Conservation (phyloP, 2,888 invertebrate species). For the Lymantria dispar region DNA sequence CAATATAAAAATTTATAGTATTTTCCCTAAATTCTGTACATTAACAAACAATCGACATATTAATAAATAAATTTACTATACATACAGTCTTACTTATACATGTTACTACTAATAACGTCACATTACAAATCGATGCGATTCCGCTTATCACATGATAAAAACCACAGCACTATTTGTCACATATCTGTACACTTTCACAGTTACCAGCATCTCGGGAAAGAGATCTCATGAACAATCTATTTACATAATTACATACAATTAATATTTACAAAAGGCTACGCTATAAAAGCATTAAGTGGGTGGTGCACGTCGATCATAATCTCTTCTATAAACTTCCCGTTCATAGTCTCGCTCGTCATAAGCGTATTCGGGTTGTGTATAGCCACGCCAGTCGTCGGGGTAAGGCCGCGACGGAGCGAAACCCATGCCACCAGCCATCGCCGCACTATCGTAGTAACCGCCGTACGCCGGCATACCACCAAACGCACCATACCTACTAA, state of each 20-base stretch:
- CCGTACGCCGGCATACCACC: slow-evolving; percentile 72
- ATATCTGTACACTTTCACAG: slow-evolving; percentile 64
- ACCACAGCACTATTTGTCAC: slow-evolving; percentile 80
- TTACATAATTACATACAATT: slow-evolving; percentile 60
- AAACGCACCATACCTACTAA: slow-evolving; percentile 70
- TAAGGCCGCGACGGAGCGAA: slow-evolving; percentile 68
- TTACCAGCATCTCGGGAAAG: slow-evolving; percentile 59
- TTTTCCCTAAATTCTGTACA: slow-evolving; percentile 69
- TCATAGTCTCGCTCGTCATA: slow-evolving; percentile 81
- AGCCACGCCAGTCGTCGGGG: slow-evolving; percentile 77
- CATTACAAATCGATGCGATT: slow-evolving; percentile 60
- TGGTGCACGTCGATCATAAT: slow-evolving; percentile 85
- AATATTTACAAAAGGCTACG: slow-evolving; percentile 58
- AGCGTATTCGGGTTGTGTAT: slow-evolving; percentile 73
- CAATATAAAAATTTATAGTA: slow-evolving; percentile 71
- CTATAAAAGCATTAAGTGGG: slow-evolving; percentile 64
- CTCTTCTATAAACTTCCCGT: slow-evolving; percentile 83
- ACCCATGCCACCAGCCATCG: slow-evolving; percentile 78
- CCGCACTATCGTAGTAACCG: slow-evolving; percentile 67
- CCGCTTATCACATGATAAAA: slow-evolving; percentile 78
- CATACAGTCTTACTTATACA: slow-evolving; percentile 76
- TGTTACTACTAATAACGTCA: slow-evolving; percentile 55
- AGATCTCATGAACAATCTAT: slow-evolving; percentile 57
- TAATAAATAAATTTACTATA: slow-evolving; percentile 80
- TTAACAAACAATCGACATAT: slow-evolving; percentile 67